Conservation (phyloP, 2,888 invertebrate genomes). For the Cryptocheilus praepositus region DNA sequence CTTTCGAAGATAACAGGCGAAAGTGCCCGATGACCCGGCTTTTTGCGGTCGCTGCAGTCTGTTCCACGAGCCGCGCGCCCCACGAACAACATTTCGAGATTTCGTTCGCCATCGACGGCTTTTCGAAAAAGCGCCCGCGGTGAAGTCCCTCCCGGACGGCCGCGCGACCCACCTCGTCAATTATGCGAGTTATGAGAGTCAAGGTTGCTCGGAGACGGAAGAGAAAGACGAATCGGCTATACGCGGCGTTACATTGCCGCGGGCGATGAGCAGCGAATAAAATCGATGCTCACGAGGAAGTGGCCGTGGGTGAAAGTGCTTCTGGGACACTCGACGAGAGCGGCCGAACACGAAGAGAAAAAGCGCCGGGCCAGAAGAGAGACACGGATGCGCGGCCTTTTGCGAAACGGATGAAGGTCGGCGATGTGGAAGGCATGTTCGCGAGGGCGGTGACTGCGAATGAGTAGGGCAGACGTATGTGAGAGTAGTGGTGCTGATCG, state of each 20-base stretch:
- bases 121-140: too few species aligned
- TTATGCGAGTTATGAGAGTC: background rate
- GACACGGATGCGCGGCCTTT: conserved; percentile 40
- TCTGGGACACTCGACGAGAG: conserved; percentile 40
- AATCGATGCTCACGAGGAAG: conserved; percentile 58
- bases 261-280: conserved; percentile 49
- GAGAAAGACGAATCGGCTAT: background rate
- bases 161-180: background rate
- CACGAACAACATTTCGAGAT: too few species aligned
- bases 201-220: conserved; percentile 1
- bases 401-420: conserved; percentile 13
- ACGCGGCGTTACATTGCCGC: conserved; percentile 45
- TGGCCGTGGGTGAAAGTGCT: conserved; percentile 66
- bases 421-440: too few species aligned
- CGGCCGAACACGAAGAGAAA: conserved; percentile 26
- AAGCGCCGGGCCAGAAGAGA: conserved; percentile 20
- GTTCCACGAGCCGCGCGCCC: too few species aligned
- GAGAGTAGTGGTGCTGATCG: too few species aligned
- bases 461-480: too few species aligned
- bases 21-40: too few species aligned
- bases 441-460: too few species aligned
- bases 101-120: too few species aligned
- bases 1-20: too few species aligned
- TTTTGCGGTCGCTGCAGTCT: too few species aligned
- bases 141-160: conserved; percentile 3